Percentiles rank a stretch among this genome's conserved stretches.
Evolutionary conservation across 2,888 invertebrate genomes (phyloP).

Genomic region (Cyrtodaria siliqua): DNA sequence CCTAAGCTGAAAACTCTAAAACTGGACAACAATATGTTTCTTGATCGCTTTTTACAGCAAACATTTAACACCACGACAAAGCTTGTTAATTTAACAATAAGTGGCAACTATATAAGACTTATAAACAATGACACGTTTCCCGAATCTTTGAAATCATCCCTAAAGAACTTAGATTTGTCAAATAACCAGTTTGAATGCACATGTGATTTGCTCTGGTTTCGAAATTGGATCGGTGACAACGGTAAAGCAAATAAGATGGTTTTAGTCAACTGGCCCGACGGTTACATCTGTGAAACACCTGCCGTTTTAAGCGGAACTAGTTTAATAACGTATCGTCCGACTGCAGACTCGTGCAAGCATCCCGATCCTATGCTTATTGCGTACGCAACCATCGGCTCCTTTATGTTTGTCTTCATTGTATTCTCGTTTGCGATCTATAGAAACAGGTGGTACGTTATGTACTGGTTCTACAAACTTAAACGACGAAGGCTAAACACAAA

Average conservation of each 20-base stretch:
- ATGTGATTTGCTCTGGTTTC: slow-evolving; percentile 48
- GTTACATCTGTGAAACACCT: slow-evolving; percentile 20
- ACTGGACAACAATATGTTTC: no score
- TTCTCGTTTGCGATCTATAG: neutral
- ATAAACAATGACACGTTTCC: slow-evolving; percentile 15
- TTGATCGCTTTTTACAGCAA: no score
- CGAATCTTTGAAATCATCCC: neutral
- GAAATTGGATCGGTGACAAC: slow-evolving; percentile 31
- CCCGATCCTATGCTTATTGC: neutral
- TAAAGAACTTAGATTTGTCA: slow-evolving; percentile 14
- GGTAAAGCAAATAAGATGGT: slow-evolving; percentile 10
- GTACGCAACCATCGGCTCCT: neutral
- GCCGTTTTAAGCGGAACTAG: neutral
- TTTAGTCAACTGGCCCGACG: slow-evolving; percentile 16
- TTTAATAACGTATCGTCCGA: slow-evolving; percentile 13
- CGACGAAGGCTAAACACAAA: neutral
- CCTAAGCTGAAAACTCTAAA: no score
- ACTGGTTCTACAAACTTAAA: slow-evolving; percentile 14
- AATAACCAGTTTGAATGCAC: slow-evolving; percentile 43
- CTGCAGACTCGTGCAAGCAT: slow-evolving; percentile 3
- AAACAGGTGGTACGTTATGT: slow-evolving; percentile 29
- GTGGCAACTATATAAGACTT: slow-evolving; percentile 1
- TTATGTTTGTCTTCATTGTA: neutral
- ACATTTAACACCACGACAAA: neutral
- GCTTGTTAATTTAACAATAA: neutral